Conservation (phyloP, 35 echinoderm and acorn worm species). For the Chiridota heheva region DNA sequence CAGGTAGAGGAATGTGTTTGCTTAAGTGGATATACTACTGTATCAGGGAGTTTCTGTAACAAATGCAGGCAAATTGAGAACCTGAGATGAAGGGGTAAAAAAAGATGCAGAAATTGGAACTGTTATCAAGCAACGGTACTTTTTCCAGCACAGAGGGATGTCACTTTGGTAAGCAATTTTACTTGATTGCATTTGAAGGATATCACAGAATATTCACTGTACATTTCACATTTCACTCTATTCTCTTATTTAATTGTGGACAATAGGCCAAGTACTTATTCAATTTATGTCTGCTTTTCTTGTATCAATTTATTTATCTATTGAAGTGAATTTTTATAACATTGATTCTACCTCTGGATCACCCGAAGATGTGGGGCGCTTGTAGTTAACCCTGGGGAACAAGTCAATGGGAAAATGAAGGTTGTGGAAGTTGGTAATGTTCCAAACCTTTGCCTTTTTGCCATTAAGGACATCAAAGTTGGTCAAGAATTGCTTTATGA, state of each 20-base stretch:
- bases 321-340: too few species aligned
- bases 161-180: slow-evolving; percentile 21
- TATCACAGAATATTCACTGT: background rate
- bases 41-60: slow-evolving; percentile 27
- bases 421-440: background rate
- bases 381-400: slow-evolving; percentile 30
- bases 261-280: too few species aligned
- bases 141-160: slow-evolving; percentile 22
- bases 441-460: slow-evolving; percentile 38
- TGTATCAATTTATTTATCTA: too few species aligned
- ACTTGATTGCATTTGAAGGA: background rate
- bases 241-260: background rate
- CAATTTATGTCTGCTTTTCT: too few species aligned
- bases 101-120: slow-evolving; percentile 15
- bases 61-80: slow-evolving; percentile 51
- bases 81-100: slow-evolving; percentile 42
- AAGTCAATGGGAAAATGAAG: slow-evolving; percentile 9
- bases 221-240: background rate
- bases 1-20: slow-evolving; percentile 60
- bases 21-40: slow-evolving; percentile 12
- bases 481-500: slow-evolving; percentile 28
- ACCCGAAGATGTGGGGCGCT: background rate
- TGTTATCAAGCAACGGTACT: slow-evolving; percentile 43
- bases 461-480: background rate
- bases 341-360: too few species aligned